Conservation (phyloP, 1,140 invertebrate species). For the Eulimnadia texana region DNA sequence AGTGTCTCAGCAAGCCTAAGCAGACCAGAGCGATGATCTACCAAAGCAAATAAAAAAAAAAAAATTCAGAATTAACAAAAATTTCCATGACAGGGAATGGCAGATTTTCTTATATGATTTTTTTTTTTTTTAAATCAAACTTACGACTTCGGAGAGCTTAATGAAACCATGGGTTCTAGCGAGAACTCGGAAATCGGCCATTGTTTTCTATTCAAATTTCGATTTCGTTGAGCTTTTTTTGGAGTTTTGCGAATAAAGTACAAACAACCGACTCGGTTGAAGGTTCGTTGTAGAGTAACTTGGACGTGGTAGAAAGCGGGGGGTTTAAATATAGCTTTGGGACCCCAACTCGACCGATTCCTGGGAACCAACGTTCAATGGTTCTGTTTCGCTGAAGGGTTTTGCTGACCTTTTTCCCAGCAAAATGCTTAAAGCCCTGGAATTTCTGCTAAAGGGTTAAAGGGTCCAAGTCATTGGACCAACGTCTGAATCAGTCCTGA, state of each 20-base stretch:
- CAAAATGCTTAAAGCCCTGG: too few species aligned
- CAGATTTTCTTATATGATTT: not conserved
- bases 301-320: not conserved
- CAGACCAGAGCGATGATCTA: constrained; percentile 17
- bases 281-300: not conserved
- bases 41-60: constrained; percentile 2
- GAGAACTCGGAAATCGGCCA: constrained; percentile 17
- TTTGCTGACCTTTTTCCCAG: too few species aligned
- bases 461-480: not conserved
- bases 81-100: not conserved
- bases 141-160: constrained; percentile 17
- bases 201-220: constrained; percentile 7
- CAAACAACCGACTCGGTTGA: not conserved
- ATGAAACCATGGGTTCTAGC: constrained; percentile 17
- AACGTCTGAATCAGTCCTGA: not conserved
- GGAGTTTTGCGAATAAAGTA: not conserved
- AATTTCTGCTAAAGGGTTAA: too few species aligned
- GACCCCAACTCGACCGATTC: not conserved
- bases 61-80: not conserved
- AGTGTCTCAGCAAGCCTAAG: constrained; percentile 16
- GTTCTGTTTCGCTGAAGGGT: not conserved
- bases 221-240: not conserved
- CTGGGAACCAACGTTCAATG: not conserved
- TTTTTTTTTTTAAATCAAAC: not conserved
- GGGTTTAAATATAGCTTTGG: not conserved